A percentile compares a stretch with the other conserved stretches of the same genome.
These are phyloP conservation scores for Mesaphorura yosii DNA, from an alignment of 1,140 invertebrate genomes.

Conservation along the genomic window DNA sequence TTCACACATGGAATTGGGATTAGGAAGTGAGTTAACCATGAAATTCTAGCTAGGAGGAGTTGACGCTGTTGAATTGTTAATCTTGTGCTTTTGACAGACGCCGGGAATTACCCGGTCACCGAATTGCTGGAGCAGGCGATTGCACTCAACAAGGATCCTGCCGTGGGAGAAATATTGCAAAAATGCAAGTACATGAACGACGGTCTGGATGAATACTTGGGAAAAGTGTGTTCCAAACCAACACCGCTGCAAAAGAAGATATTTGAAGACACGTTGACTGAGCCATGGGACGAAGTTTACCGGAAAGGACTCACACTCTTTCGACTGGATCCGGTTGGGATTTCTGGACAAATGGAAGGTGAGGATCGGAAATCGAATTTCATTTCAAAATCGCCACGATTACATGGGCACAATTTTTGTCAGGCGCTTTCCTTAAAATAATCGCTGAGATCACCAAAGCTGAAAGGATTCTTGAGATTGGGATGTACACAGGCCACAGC, in stretches of 20 bases:
- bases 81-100: too few species aligned
- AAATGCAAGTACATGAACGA: constrained; percentile 1
- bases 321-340: background rate
- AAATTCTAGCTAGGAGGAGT: too few species aligned
- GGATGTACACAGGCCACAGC: constrained; percentile 25
- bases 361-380: too few species aligned
- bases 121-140: too few species aligned
- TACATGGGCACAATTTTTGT: background rate
- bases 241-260: constrained; percentile 6
- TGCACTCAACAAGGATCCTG: constrained; percentile 1
- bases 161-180: background rate
- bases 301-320: background rate
- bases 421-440: constrained; percentile 22
- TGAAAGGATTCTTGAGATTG: constrained; percentile 23
- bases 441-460: constrained; percentile 16
- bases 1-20: too few species aligned
- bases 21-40: too few species aligned
- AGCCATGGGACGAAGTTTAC: constrained; percentile 3
- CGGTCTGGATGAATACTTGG: constrained; percentile 5
- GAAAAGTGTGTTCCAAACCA: background rate
- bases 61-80: too few species aligned
- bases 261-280: background rate
- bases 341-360: background rate
- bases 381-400: background rate
- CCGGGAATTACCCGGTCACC: too few species aligned